Evolutionary conservation across 1,140 invertebrate species (phyloP), one percentile per base, ranked within the genome.

Genomic region (Calliphora vicina): DNA sequence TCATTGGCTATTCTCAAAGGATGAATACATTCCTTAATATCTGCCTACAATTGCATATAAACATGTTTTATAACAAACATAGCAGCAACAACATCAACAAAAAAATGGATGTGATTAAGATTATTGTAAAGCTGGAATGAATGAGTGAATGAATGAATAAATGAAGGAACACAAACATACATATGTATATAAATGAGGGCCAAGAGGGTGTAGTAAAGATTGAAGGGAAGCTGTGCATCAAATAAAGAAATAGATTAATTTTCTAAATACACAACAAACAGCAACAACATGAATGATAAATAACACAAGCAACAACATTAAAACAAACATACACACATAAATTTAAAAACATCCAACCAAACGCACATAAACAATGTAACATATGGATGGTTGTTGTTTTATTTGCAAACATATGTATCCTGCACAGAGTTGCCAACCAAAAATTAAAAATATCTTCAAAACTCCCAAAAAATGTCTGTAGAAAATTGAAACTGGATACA

Each of bases 211-310:
- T 20, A 67, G 25, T 50, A 50, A 67, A 23, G 10, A 23, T 67
- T 20, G 20, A 67, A 67, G 61, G n/a, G 61, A 67, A 25, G 61
- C 4, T 67, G 61, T 67, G 61, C 61, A 67, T 67, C 61, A 67
- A 23, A 67, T 67, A 67, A 67, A 67, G 61, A 67, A 23, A 67
- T 12, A 67, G 61, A 67, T 67, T 67, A 67, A 67, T 67, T 67
- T 67, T 67, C 61, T 67, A 67, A 67, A 67, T 67, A 67, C 61
- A 67, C 61, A 67, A 67, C n/a, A 10, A 67, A 67, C 4, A 23
- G n/a, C 9, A 67, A 67, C n/a, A 67, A 67, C 61, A 67, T 67
- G 25, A 67, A 67, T 67, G 50, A 67, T 67, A 67, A 67, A 67
- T 67, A 67, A 67, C 61, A 67, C 10, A 20, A 12, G 61, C n/a